Conservation (phyloP, 2,888 invertebrate species). For the Drosophila koepferae region DNA sequence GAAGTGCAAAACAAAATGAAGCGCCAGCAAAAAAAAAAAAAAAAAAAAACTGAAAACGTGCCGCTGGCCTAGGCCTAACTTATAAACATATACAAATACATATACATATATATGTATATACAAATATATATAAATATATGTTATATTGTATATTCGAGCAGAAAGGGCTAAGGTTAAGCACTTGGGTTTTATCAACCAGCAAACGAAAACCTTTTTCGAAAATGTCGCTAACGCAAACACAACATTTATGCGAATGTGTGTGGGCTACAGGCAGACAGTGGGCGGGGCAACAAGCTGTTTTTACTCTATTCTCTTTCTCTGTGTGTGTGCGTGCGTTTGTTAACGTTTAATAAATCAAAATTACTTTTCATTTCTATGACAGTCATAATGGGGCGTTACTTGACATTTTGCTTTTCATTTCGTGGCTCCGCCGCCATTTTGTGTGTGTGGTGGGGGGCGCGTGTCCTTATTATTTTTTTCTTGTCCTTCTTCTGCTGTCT, state of each 20-base stretch:
- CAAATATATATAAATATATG: not conserved
- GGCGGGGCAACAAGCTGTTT: constrained; percentile 5
- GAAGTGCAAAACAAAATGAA: constrained; percentile 73
- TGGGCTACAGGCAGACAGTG: constrained; percentile 35
- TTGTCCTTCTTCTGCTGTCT: constrained; percentile 13
- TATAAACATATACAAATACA: constrained; percentile 9
- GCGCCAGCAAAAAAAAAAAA: constrained; percentile 77
- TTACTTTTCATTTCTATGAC: constrained; percentile 80
- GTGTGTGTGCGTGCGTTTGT: constrained; percentile 36
- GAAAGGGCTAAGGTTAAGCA: constrained; percentile 63
- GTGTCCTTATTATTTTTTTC: constrained; percentile 1
- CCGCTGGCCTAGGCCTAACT: constrained; percentile 40
- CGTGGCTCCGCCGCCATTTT: constrained; percentile 17
- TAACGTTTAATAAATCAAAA: constrained; percentile 83
- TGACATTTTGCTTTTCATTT: constrained; percentile 73
- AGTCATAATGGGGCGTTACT: constrained; percentile 75
- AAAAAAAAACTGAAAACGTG: constrained; percentile 62
- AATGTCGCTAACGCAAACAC: constrained; percentile 58
- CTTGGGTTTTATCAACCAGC: constrained; percentile 44
- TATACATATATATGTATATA: not conserved
- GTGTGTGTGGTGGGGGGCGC: constrained; percentile 1
- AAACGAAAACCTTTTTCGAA: constrained; percentile 34
- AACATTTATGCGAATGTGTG: constrained; percentile 54
- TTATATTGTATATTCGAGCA: not conserved
- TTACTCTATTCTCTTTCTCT: not conserved